Conservation (phyloP, 2,888 invertebrate species). For the Apoda limacodes region DNA sequence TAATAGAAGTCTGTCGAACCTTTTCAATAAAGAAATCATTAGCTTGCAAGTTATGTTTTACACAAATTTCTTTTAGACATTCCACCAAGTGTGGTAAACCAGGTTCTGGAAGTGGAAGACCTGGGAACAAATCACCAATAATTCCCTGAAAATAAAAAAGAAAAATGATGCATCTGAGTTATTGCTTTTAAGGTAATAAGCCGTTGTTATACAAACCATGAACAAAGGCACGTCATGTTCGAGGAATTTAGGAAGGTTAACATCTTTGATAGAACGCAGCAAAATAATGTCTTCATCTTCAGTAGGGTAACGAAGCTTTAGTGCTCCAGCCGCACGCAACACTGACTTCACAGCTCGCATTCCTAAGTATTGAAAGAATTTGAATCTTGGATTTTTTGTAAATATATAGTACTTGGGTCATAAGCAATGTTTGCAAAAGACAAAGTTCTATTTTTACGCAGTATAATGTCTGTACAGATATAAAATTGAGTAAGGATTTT, state of each 20-base stretch:
- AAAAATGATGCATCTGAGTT: too few relatives aligned
- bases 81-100: conserved; percentile 75
- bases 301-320: conserved; percentile 89
- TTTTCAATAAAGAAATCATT: conserved; percentile 88
- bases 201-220: conserved; percentile 61
- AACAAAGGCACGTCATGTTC: conserved; percentile 90
- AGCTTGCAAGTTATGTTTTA: conserved; percentile 82
- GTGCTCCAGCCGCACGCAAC: conserved; percentile 88
- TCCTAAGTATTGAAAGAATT: conserved; percentile 47
- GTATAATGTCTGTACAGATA: too few relatives aligned
- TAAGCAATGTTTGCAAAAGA: background rate
- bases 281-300: conserved; percentile 90
- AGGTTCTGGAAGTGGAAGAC: conserved; percentile 79
- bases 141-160: conserved; percentile 82
- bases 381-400: too few relatives aligned
- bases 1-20: too few relatives aligned
- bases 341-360: conserved; percentile 97
- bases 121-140: conserved; percentile 94
- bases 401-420: background rate
- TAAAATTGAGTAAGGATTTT: too few relatives aligned
- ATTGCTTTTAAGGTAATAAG: too few relatives aligned
- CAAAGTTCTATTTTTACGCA: too few relatives aligned
- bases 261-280: conserved; percentile 91
- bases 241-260: conserved; percentile 94
- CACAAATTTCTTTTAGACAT: conserved; percentile 72